Percentiles rank a stretch among this genome's conserved stretches.
Conservation (phyloP, 2,113 vertebrate species). For the Oncorhynchus masou region DNA sequence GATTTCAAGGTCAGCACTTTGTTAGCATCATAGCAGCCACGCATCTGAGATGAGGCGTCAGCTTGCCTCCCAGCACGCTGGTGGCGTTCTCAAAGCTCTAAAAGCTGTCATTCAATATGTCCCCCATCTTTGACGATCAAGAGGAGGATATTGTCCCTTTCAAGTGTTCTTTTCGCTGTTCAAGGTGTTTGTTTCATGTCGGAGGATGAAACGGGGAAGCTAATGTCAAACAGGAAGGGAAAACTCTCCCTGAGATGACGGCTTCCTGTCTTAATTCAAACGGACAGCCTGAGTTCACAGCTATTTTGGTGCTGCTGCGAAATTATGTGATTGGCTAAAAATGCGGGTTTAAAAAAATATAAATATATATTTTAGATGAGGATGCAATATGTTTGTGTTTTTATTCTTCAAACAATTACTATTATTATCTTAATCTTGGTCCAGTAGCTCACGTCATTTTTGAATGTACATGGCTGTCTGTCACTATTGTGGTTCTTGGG, state of each 20-base stretch:
- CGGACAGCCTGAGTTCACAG: conserved; percentile 15
- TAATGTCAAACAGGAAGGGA: conserved; percentile 40
- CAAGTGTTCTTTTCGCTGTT: too few relatives aligned
- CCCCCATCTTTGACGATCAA: conserved; percentile 31
- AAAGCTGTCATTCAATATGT: conserved; percentile 53
- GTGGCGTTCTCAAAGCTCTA: conserved; percentile 40
- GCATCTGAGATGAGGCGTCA: conserved; percentile 33
- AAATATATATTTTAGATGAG: neutral
- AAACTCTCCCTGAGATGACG: conserved; percentile 11
- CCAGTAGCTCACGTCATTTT: too few relatives aligned
- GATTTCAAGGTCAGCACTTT: conserved; percentile 45
- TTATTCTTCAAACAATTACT: neutral
- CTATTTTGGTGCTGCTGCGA: neutral
- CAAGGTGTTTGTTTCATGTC: conserved; percentile 42
- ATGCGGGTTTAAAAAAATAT: neutral
- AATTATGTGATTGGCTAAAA: neutral
- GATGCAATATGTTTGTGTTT: neutral
- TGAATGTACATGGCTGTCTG: neutral
- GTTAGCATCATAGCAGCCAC: conserved; percentile 33
- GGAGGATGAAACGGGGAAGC: neutral
- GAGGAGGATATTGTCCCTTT: conserved; percentile 34
- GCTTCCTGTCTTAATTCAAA: conserved; percentile 31
- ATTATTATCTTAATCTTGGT: too few relatives aligned
- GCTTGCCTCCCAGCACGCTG: conserved; percentile 39
- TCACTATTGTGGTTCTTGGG: neutral